These are phyloP conservation scores for Balaeniceps rex DNA, from an alignment of 2,113 vertebrate genomes.

Conservation along the genomic window DNA sequence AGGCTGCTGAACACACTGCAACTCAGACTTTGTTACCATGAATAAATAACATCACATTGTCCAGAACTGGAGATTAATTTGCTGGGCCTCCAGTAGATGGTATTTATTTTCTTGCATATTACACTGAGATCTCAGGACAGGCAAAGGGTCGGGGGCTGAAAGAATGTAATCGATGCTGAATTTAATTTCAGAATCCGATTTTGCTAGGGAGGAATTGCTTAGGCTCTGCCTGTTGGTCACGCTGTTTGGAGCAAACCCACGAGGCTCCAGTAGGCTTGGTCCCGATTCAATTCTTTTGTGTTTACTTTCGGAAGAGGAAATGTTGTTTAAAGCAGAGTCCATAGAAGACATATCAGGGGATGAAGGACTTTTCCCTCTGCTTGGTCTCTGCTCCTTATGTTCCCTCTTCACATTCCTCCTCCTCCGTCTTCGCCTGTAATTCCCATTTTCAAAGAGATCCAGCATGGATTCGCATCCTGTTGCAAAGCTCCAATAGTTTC, in stretches of 20 bases:
- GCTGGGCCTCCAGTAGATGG: conserved; percentile 77
- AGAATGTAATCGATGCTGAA: conserved; percentile 99
- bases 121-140: conserved; percentile 72
- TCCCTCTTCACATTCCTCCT: conserved; percentile 83
- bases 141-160: conserved; percentile 85
- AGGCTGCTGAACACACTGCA: not conserved
- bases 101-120: conserved; percentile 65
- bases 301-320: conserved; percentile 56
- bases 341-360: not conserved
- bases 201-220: conserved; percentile 66
- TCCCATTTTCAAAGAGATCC: conserved; percentile 96
- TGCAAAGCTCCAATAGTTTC: conserved; percentile 97
- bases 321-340: not conserved
- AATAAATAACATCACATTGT: conserved; percentile 72
- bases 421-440: conserved; percentile 88
- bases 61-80: conserved; percentile 85
- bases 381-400: conserved; percentile 66
- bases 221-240: conserved; percentile 62
- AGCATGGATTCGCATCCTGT: conserved; percentile 94
- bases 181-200: conserved; percentile 89
- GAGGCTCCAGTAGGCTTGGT: conserved; percentile 56
- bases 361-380: not conserved
- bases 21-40: not conserved
- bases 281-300: not conserved
- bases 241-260: conserved; percentile 69